Conservation (phyloP, 2,888 invertebrate species). For the Nudaria mundana region DNA sequence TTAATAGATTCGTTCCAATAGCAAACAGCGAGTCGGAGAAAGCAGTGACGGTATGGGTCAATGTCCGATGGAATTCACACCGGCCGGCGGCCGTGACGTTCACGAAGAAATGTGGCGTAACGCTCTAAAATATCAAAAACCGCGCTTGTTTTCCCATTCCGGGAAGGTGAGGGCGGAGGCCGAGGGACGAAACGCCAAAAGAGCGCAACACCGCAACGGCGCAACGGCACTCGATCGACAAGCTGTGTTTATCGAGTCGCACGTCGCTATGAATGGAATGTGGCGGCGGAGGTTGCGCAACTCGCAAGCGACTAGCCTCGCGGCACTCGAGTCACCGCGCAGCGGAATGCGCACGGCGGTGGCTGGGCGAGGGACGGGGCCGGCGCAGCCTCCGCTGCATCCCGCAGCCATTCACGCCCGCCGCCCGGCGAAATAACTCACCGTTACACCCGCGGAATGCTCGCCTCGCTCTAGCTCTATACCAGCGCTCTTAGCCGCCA, state of each 20-base stretch:
- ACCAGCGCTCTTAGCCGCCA: constrained; percentile 21
- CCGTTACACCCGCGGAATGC: constrained; percentile 77
- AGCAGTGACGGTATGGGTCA: constrained; percentile 73
- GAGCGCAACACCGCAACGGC: constrained; percentile 23
- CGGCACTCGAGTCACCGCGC: constrained; percentile 57
- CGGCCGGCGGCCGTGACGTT: constrained; percentile 72
- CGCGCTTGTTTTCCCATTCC: constrained; percentile 61
- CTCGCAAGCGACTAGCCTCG: constrained; percentile 71
- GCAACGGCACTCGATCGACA: constrained; percentile 27
- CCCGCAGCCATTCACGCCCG: constrained; percentile 29
- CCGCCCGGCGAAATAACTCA: constrained; percentile 75
- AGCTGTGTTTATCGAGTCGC: constrained; percentile 47
- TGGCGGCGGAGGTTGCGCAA: constrained; percentile 75
- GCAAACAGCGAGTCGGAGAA: constrained; percentile 76
- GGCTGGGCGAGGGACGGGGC: constrained; percentile 29
- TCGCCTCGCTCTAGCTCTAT: constrained; percentile 70
- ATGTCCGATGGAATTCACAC: constrained; percentile 74
- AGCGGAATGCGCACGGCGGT: constrained; percentile 52
- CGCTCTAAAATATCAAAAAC: constrained; percentile 74
- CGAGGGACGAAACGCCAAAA: constrained; percentile 16
- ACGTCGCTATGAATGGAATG: constrained; percentile 78
- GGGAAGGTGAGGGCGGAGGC: constrained; percentile 49
- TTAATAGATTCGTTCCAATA: constrained; percentile 82
- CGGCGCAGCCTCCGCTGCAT: constrained; percentile 38
- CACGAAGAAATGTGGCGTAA: constrained; percentile 75